These are phyloP conservation scores for Taeniopygia guttata DNA, from an alignment of 2,797 vertebrate genomes.

Conservation along the genomic window DNA sequence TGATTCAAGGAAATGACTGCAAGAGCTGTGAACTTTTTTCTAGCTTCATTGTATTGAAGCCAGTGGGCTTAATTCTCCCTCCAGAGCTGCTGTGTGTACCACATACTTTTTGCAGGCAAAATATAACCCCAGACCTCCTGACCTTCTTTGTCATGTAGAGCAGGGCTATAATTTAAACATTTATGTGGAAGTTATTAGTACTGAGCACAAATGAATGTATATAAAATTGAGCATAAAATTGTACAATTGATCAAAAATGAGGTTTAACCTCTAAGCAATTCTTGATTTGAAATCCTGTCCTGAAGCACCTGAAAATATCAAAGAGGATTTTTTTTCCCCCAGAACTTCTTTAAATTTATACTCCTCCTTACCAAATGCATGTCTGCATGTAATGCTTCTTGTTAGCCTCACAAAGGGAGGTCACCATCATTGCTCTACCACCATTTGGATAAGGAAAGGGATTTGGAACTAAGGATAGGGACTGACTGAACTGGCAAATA, in stretches of 20 bases:
- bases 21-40: neutral
- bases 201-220: neutral
- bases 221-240: neutral
- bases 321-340: neutral
- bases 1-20: neutral
- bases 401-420: neutral
- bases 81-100: accelerated
- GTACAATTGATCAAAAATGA: neutral
- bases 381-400: neutral
- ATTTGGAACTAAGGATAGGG: neutral
- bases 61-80: neutral
- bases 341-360: neutral
- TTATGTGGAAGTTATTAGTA: neutral
- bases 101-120: neutral
- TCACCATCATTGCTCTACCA: neutral
- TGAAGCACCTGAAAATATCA: neutral
- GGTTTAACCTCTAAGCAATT: neutral
- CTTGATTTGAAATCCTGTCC: neutral
- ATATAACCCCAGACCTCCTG: neutral
- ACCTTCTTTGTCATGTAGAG: neutral
- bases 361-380: neutral
- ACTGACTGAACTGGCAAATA: neutral
- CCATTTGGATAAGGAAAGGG: neutral
- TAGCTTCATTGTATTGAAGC: neutral
- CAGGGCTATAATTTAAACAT: neutral